Evolutionary conservation across 1,140 invertebrate genomes (phyloP).

Genomic region (Lepeophtheirus salmonis): DNA sequence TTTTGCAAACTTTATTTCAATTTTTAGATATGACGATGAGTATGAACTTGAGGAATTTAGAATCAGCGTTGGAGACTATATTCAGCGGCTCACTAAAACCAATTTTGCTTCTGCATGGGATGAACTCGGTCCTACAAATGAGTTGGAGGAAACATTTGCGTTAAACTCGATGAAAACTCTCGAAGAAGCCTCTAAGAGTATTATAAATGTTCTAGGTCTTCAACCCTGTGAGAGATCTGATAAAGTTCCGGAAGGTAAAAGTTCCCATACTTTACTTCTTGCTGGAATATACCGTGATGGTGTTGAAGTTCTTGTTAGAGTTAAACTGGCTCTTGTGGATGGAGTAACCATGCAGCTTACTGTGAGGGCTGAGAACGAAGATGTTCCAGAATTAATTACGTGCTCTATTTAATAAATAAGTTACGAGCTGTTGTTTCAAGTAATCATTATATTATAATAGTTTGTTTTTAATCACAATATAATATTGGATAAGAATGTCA

Average conservation of each 20-base stretch:
- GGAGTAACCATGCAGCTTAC: constrained; percentile 51
- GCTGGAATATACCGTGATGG: constrained; percentile 71
- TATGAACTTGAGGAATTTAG: constrained; percentile 75
- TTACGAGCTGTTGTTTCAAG: no score
- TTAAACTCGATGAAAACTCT: constrained; percentile 56
- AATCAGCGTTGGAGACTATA: constrained; percentile 68
- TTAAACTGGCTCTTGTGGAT: constrained; percentile 56
- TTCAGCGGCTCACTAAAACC: constrained; percentile 59
- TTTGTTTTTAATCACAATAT: no score
- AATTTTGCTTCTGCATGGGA: constrained; percentile 43
- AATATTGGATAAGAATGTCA: no score
- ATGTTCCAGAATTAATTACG: constrained; percentile 59
- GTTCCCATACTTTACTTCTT: constrained; percentile 55
- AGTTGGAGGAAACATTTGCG: constrained; percentile 73
- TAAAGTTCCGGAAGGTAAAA: constrained; percentile 60
- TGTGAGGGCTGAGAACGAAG: constrained; percentile 37
- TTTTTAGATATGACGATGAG: constrained; percentile 19
- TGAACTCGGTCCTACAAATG: constrained; percentile 49
- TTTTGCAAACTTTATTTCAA: no score
- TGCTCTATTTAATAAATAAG: constrained; percentile 51
- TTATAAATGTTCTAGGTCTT: constrained; percentile 68
- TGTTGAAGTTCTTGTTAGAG: constrained; percentile 63
- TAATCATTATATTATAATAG: no score
- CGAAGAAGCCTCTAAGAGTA: constrained; percentile 68
- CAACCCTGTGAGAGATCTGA: constrained; percentile 67